Evolutionary conservation across 2,888 invertebrate genomes (phyloP).

Genomic region (Elmis aenea): DNA sequence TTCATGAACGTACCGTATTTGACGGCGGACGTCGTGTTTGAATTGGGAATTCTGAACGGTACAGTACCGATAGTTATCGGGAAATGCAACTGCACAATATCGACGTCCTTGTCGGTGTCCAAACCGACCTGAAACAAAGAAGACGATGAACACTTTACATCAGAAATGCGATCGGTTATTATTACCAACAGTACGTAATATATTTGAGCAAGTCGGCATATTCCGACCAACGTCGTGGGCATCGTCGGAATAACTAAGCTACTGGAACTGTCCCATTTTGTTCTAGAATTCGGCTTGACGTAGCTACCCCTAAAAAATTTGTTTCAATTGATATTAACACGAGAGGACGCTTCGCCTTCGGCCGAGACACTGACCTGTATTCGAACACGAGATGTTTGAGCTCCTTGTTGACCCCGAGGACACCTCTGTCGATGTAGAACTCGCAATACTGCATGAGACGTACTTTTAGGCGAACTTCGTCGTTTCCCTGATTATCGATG

Average conservation of each 20-base stretch:
- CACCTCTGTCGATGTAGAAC: constrained; percentile 70
- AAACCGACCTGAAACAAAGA: constrained; percentile 56
- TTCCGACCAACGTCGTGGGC: constrained; percentile 68
- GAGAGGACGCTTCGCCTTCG: no score
- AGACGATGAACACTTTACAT: constrained; percentile 6
- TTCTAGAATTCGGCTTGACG: constrained; percentile 56
- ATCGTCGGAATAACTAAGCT: constrained; percentile 66
- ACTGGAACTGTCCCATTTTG: constrained; percentile 63
- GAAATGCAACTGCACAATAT: constrained; percentile 67
- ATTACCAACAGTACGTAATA: constrained; percentile 68
- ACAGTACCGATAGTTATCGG: constrained; percentile 72
- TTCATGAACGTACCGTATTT: constrained; percentile 59
- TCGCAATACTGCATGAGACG: constrained; percentile 60
- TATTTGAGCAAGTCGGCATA: constrained; percentile 61
- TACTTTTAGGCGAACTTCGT: constrained; percentile 40
- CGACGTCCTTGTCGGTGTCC: constrained; percentile 64
- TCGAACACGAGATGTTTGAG: constrained; percentile 65
- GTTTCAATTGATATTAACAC: no score
- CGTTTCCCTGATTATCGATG: constrained; percentile 59
- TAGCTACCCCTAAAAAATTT: constrained; percentile 51
- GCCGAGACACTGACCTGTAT: constrained; percentile 52
- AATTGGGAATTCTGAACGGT: constrained; percentile 64
- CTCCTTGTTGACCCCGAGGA: constrained; percentile 66
- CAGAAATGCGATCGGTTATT: no score
- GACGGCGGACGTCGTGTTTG: constrained; percentile 55